Base-by-base conservation (phyloP, 2,113 vertebrate genomes). In the Echinops telfairi region DNA sequence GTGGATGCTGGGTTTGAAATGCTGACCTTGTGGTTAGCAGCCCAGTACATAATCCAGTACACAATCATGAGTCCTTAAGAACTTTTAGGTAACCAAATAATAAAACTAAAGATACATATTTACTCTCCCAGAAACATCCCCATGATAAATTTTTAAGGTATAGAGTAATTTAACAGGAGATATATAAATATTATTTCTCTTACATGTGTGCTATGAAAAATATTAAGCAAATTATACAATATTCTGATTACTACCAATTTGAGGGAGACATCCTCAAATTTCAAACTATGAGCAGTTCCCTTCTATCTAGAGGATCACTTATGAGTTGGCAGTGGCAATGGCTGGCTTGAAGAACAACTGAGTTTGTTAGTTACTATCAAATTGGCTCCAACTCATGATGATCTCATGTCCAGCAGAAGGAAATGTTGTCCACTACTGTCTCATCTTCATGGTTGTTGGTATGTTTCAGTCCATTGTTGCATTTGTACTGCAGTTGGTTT, bases 101-200 rank as follows among this genome's bases (percentile, higher is more conserved):
- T 27, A 38, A 33, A 40, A 14, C 27, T 77, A 66, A 43, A 88
- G 25, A 3, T 75, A 68, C 90, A 83, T 64, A 76, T 84, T 60
- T 62, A 0, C 81, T 60, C 15, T 58, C 62, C 88, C 40, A 68
- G 17, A 92, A 89, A 90, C 3, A 40, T 77, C 27, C 15, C 40
- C 40, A 77, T 71, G 23, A 36, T 57, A 75, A 81, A 80, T 90
- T 83, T 68, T 75, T 53, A 96, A 81, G 25, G 19, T 71, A 94
- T 93, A 91, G 81, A 38, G 8, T 25, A 92, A 23, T 0, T 68
- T 89, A 22, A 58, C n/a, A 62, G 43, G 47, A 66, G 10, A 84
- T 62, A 38, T 2, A 36, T 40, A 94, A 47, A 64, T 47, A 36
- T 23, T 1, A 36, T 89, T 38, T 81, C 62, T 82, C 40, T 58